phyloP scores from a whole-genome alignment of 2,113 vertebrate genomes.

The Electrona antarctica region DNA sequence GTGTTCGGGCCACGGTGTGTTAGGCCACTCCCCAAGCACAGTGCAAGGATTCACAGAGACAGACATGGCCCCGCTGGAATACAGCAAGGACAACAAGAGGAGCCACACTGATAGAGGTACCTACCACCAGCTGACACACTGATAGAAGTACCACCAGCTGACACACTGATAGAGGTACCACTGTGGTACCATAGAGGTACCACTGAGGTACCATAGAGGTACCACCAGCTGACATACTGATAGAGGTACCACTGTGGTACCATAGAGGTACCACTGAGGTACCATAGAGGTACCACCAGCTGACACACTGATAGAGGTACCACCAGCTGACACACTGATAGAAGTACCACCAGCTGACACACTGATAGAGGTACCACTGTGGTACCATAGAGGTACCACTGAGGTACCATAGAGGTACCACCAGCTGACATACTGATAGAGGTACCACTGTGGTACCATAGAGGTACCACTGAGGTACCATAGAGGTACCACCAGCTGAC shows the following conservation, averaged over 20 bases:
- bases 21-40: conserved; percentile 90
- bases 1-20: conserved; percentile 88
- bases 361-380: too few relatives aligned
- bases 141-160: not conserved
- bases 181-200: conserved; percentile 92
- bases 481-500: conserved; percentile 48
- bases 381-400: too few relatives aligned
- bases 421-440: conserved; percentile 84
- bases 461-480: too few relatives aligned
- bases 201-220: too few relatives aligned
- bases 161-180: conserved; percentile 93
- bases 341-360: conserved; percentile 81
- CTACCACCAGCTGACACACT: conserved; percentile 40
- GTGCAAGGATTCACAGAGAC: conserved; percentile 87
- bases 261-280: conserved; percentile 94
- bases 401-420: too few relatives aligned
- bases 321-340: conserved; percentile 80
- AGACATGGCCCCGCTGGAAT: conserved; percentile 88
- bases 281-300: too few relatives aligned
- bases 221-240: conserved; percentile 77
- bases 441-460: too few relatives aligned
- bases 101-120: conserved; percentile 90
- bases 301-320: conserved; percentile 90
- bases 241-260: too few relatives aligned
- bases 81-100: conserved; percentile 89